Evolutionary conservation across 2,113 vertebrate genomes (phyloP).

Genomic region (Cercopithecus mona): DNA sequence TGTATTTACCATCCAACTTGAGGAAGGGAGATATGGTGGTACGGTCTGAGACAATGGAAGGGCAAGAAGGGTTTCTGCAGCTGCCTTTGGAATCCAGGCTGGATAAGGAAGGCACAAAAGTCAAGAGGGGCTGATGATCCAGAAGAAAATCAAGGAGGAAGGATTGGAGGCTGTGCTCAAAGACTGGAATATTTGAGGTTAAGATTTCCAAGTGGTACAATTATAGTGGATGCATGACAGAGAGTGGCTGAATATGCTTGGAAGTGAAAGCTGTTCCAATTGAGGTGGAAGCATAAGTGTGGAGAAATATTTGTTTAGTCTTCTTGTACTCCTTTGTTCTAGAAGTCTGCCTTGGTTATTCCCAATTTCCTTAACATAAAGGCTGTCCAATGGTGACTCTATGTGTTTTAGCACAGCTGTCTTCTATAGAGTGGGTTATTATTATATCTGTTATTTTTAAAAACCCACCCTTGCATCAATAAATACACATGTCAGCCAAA

Average conservation of each 20-base stretch:
- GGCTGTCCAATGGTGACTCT: not conserved
- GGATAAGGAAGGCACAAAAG: not conserved
- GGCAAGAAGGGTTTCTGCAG: not conserved
- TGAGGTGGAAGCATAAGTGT: not conserved
- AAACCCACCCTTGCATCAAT: not conserved
- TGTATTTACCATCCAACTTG: not conserved
- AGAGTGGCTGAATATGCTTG: not conserved
- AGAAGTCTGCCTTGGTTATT: not conserved
- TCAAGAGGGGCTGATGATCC: not conserved
- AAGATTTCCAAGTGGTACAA: not conserved
- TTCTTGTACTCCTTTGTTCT: not conserved
- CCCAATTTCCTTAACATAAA: not conserved
- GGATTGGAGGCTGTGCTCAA: not conserved
- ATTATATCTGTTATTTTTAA: not conserved
- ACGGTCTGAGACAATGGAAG: not conserved
- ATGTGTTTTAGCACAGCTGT: not conserved
- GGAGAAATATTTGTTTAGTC: not conserved
- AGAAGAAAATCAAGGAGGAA: not conserved
- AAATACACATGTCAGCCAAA: conserved; percentile 37
- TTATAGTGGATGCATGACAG: not conserved
- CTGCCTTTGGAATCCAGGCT: not conserved
- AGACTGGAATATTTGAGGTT: not conserved
- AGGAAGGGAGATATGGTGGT: not conserved
- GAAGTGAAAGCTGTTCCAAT: not conserved
- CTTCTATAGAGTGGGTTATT: not conserved